Conservation (phyloP, 2,888 invertebrate genomes). For the Phrixothrix hirtus region DNA sequence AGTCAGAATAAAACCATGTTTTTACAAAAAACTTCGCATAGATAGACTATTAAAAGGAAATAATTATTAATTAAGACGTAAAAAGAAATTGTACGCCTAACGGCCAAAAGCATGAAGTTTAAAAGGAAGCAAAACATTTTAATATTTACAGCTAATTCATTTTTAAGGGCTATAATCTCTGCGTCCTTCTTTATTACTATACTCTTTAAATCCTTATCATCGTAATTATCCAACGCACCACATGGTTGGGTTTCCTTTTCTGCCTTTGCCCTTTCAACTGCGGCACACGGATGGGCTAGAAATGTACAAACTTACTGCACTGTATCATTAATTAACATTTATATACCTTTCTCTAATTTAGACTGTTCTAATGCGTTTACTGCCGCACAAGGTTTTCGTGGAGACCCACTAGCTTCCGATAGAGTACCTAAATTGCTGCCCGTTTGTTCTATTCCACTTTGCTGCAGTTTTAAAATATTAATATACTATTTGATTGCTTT, state of each 20-base stretch:
- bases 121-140: too few relatives aligned
- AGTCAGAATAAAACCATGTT: too few relatives aligned
- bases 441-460: too few relatives aligned
- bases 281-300: constrained; percentile 6
- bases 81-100: too few relatives aligned
- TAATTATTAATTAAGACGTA: too few relatives aligned
- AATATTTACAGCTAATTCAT: constrained; percentile 31
- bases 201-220: constrained; percentile 20
- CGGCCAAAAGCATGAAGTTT: too few relatives aligned
- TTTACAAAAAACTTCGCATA: too few relatives aligned
- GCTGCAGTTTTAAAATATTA: too few relatives aligned
- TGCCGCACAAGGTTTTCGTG: neutral
- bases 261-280: constrained; percentile 1
- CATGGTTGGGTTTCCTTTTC: neutral
- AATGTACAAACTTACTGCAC: neutral
- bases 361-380: too few relatives aligned
- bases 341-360: neutral
- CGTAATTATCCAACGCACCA: constrained; percentile 1
- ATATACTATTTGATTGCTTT: too few relatives aligned
- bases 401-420: neutral
- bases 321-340: neutral
- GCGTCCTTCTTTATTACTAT: constrained; percentile 31
- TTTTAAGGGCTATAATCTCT: constrained; percentile 29
- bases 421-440: too few relatives aligned
- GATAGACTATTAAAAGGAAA: neutral